phyloP scores from a whole-genome alignment of 2,113 vertebrate species.

The Semnornis frantzii region DNA sequence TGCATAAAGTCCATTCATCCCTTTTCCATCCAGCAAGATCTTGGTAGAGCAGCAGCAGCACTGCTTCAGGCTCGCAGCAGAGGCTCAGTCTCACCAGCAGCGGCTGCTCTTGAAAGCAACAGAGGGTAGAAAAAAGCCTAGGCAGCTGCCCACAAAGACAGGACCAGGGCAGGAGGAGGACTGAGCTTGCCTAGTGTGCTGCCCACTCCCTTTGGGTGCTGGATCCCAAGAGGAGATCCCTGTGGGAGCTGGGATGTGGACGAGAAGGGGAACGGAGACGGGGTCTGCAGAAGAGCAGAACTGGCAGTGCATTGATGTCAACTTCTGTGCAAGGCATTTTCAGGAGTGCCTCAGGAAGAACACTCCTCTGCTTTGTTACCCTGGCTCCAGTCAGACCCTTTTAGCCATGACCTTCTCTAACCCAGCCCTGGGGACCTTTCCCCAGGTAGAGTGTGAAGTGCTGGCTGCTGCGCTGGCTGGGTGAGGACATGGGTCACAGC shows the following conservation, averaged over 20 bases:
- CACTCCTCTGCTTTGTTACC: not conserved
- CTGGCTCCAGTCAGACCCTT: not conserved
- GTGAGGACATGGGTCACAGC: not conserved
- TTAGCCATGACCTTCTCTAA: not conserved
- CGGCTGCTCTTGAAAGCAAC: not conserved
- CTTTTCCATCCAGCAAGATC: not conserved
- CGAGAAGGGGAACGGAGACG: not conserved
- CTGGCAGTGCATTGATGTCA: fast-evolving
- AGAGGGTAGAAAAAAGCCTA: no score
- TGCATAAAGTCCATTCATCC: fast-evolving
- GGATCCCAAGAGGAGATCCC: not conserved
- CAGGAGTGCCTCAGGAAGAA: no score
- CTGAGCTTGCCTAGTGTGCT: not conserved
- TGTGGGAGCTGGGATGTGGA: not conserved
- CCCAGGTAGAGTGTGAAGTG: fast-evolving
- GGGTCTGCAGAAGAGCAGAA: not conserved
- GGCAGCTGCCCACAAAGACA: not conserved
- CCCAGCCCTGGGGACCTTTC: not conserved
- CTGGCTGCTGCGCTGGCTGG: not conserved
- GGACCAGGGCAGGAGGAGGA: not conserved
- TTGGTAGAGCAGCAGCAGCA: not conserved
- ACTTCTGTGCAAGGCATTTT: fast-evolving
- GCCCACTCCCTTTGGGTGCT: not conserved
- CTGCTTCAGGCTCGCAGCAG: not conserved
- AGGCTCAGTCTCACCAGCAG: not conserved